A percentile compares a stretch with the other conserved stretches of the same genome.
Conservation (phyloP, 1,140 invertebrate species). For the Plectrocnemia conspersa region DNA sequence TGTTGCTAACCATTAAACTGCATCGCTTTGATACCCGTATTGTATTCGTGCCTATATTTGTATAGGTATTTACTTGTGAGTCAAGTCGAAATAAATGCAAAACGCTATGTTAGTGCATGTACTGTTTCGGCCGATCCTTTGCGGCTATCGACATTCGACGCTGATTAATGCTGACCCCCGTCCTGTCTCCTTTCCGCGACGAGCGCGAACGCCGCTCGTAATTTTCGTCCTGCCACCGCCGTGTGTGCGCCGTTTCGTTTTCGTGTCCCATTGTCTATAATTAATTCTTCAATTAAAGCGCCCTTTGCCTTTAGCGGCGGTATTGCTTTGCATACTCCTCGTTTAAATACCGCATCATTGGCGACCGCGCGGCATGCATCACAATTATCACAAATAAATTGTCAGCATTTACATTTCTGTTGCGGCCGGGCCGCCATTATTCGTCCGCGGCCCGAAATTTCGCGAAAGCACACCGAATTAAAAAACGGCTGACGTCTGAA, state of each 20-base stretch:
- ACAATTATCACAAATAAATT: constrained; percentile 33
- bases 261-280: constrained; percentile 5
- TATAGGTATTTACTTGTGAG: too few relatives aligned
- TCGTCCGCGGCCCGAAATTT: constrained; percentile 17
- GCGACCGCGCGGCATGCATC: constrained; percentile 4
- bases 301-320: background rate
- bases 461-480: constrained; percentile 15
- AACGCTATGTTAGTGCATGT: too few relatives aligned
- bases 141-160: constrained; percentile 1
- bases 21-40: too few relatives aligned
- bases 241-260: too few relatives aligned
- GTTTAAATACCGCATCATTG: constrained; percentile 27
- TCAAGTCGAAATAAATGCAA: too few relatives aligned
- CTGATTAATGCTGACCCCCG: background rate
- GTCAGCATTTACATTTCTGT: constrained; percentile 30
- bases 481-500: constrained; percentile 16
- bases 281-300: constrained; percentile 9
- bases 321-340: constrained; percentile 3
- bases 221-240: too few relatives aligned
- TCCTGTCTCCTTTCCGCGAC: background rate
- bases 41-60: too few relatives aligned
- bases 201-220: background rate
- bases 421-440: constrained; percentile 5
- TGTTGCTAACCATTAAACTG: too few relatives aligned
- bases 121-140: too few relatives aligned